Evolutionary conservation across 2,797 vertebrate genomes (phyloP), one percentile per base, ranked within the genome.

Genomic region (Notolepis coatsorum): DNA sequence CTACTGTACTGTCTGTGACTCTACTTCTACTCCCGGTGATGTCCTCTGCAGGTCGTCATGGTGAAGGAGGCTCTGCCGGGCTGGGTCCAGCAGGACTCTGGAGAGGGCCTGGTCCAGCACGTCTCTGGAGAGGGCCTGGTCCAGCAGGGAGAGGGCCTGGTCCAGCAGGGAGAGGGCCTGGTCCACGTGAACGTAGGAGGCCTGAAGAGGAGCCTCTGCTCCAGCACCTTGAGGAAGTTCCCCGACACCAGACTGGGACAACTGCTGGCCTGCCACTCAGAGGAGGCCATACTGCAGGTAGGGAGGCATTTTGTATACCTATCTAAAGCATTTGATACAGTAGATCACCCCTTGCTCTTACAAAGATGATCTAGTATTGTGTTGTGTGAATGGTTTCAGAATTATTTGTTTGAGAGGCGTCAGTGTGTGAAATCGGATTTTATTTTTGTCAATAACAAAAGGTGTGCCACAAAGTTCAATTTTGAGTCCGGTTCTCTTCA

Each of bases 131-230:
- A 97, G 0, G 97, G 97, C 0, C 87, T 99, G 87, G n/a, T n/a
- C n/a, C n/a, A n/a, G n/a, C n/a, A 93, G 95, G 79, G 87, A 93
- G 71, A 94, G 92, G 66, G 91, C 99, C 35, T 95, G 95, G 67
- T 95, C 94, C 49, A 95, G 91, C 42, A 93, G 61, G 75, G 73
- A 0, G 84, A 89, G 59, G 87, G 87, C 30, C 88, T 94, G 56
- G 91, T 99, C 78, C 94, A 96, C 60, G 93, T 99, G 75, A 99
- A 99, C 21, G 95, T 99, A 1, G 97, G 97, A 0, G 97, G 97
- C 0, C 87, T 99, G 87, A 93, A 95, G 79, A 88, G 93, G 71
- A 94, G 92, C 68, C 91, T 99, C 35, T 95, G 95, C 68, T 95
- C 94, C 49, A 95, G 91, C 42, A 93, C 95, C 0, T 82, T 99